These are phyloP conservation scores for Tetragonula carbonaria DNA, from an alignment of 2,888 invertebrate genomes.

Conservation along the genomic window DNA sequence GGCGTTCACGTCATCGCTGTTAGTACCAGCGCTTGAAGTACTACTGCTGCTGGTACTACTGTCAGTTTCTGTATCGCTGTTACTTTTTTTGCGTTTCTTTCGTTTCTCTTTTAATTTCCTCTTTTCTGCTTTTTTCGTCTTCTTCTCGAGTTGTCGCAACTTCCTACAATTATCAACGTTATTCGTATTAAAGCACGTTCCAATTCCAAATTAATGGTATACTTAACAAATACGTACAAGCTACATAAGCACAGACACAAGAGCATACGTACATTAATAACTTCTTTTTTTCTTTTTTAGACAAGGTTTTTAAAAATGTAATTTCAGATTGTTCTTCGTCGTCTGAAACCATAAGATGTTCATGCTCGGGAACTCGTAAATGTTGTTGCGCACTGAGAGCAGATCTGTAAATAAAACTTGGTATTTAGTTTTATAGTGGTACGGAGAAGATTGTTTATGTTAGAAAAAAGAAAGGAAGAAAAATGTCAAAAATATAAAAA, in stretches of 20 bases:
- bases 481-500: background rate
- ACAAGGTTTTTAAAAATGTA: constrained; percentile 92
- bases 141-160: constrained; percentile 88
- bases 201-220: background rate
- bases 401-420: constrained; percentile 71
- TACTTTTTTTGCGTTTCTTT: constrained; percentile 43
- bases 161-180: constrained; percentile 33
- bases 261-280: constrained; percentile 88
- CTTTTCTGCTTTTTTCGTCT: constrained; percentile 81
- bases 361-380: constrained; percentile 86
- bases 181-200: background rate
- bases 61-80: constrained; percentile 27
- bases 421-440: background rate
- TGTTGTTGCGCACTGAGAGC: constrained; percentile 85
- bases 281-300: constrained; percentile 95
- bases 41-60: constrained; percentile 17
- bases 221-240: constrained; percentile 1
- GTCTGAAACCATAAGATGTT: constrained; percentile 83
- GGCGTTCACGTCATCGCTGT: constrained; percentile 41
- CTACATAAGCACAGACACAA: background rate
- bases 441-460: background rate
- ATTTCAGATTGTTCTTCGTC: constrained; percentile 87
- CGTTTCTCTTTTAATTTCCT: constrained; percentile 65
- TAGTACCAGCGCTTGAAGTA: constrained; percentile 2
- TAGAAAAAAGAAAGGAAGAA: background rate